Percentiles rank a stretch among this genome's conserved stretches.
Evolutionary conservation across 1,140 invertebrate species (phyloP).

Genomic region (Bombus picipes): DNA sequence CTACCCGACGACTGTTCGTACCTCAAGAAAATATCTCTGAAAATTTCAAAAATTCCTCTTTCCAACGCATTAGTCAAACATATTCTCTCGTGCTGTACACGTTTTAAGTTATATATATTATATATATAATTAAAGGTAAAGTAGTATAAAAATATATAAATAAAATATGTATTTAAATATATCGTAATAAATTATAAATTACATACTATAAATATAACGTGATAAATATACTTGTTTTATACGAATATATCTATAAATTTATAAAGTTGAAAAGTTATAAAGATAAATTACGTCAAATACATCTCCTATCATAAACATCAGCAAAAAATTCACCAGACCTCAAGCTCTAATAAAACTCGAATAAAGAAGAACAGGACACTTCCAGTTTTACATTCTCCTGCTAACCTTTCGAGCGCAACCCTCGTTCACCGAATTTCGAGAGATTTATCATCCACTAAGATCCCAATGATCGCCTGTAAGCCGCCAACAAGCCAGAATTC

Average conservation of each 20-base stretch:
- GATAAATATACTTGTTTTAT: not conserved
- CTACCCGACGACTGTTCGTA: too few relatives aligned
- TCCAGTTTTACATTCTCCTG: not conserved
- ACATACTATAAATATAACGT: not conserved
- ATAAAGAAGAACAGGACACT: not conserved
- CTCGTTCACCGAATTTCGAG: too few relatives aligned
- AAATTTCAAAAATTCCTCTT: not conserved
- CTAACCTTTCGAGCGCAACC: not conserved
- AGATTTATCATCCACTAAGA: too few relatives aligned
- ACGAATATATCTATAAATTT: not conserved
- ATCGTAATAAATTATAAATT: not conserved
- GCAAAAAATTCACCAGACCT: too few relatives aligned
- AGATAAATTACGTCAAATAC: not conserved
- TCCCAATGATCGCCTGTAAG: not conserved
- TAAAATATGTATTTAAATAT: not conserved
- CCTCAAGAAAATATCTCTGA: not conserved
- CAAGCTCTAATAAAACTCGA: not conserved
- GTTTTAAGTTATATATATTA: not conserved
- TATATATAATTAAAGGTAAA: not conserved
- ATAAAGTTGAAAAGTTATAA: not conserved
- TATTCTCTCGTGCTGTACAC: not conserved
- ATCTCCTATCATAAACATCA: accelerated
- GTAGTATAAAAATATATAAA: not conserved
- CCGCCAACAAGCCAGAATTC: not conserved
- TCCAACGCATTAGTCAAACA: not conserved